Conservation (phyloP, 2,888 invertebrate species). For the Leptinotarsa haldemani region DNA sequence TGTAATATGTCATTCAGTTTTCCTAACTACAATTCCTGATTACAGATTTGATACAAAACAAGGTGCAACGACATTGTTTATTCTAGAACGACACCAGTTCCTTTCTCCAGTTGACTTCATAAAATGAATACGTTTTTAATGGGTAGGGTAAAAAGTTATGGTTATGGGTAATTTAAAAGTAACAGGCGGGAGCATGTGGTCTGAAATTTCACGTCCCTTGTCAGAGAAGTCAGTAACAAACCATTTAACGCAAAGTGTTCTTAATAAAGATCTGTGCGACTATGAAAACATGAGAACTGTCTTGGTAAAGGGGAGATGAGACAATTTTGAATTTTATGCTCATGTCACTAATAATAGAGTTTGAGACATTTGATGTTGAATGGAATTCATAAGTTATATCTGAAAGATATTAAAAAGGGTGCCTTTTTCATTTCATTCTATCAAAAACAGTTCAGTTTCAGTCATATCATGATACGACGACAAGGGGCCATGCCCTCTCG, state of each 20-base stretch:
- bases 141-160: slow-evolving; percentile 17
- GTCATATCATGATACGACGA: too few species aligned
- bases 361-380: neutral
- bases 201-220: slow-evolving; percentile 20
- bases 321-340: slow-evolving; percentile 10
- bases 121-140: slow-evolving; percentile 28
- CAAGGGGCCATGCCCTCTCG: too few species aligned
- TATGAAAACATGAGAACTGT: slow-evolving; percentile 31
- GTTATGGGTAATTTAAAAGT: slow-evolving; percentile 28
- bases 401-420: too few species aligned
- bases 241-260: slow-evolving; percentile 33
- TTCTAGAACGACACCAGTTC: neutral
- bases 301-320: slow-evolving; percentile 14
- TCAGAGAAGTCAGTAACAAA: slow-evolving; percentile 26
- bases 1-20: too few species aligned
- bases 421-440: too few species aligned
- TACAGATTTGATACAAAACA: too few species aligned
- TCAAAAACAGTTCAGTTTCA: too few species aligned
- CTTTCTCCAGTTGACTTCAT: neutral
- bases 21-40: too few species aligned
- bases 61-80: too few species aligned
- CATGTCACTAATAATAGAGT: neutral
- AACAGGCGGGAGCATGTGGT: slow-evolving; percentile 30
- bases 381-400: too few species aligned
- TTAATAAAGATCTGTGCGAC: slow-evolving; percentile 30